phyloP scores from a whole-genome alignment of 2,888 invertebrate genomes.

The Yponomeuta sedellus region DNA sequence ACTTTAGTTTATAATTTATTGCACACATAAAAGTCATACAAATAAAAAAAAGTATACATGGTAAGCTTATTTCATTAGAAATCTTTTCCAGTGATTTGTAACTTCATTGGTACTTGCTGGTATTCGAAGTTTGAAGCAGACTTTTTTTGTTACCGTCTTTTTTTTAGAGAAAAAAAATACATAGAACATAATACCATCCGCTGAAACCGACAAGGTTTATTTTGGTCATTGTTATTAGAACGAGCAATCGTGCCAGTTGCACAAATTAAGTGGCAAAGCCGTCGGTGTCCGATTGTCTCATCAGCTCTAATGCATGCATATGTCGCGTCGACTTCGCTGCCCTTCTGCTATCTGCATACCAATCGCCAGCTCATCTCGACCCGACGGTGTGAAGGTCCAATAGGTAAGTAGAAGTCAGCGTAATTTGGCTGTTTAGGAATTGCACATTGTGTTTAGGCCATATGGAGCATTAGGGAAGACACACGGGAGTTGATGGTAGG shows the following conservation, averaged over 20 bases:
- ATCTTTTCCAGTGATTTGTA: too few relatives aligned
- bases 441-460: slow-evolving; percentile 60
- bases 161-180: too few relatives aligned
- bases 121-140: not conserved
- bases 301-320: slow-evolving; percentile 73
- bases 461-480: slow-evolving; percentile 72
- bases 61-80: too few relatives aligned
- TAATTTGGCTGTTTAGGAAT: slow-evolving; percentile 50
- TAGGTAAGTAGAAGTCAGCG: slow-evolving; percentile 13
- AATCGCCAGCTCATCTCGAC: slow-evolving; percentile 34
- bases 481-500: slow-evolving; percentile 62
- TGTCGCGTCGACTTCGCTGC: slow-evolving; percentile 67
- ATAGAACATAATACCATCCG: too few relatives aligned
- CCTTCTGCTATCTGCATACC: slow-evolving; percentile 55
- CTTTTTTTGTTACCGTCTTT: not conserved
- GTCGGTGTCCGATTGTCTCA: slow-evolving; percentile 58
- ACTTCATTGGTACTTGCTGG: not conserved
- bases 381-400: slow-evolving; percentile 25
- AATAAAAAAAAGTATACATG: too few relatives aligned
- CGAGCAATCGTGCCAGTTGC: slow-evolving; percentile 40
- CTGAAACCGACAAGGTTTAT: too few relatives aligned
- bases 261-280: slow-evolving; percentile 47
- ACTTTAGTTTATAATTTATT: too few relatives aligned
- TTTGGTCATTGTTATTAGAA: not conserved
- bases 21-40: too few relatives aligned